Evolutionary conservation across 2,797 vertebrate genomes (phyloP).

Genomic region (Sebastes alutus): DNA sequence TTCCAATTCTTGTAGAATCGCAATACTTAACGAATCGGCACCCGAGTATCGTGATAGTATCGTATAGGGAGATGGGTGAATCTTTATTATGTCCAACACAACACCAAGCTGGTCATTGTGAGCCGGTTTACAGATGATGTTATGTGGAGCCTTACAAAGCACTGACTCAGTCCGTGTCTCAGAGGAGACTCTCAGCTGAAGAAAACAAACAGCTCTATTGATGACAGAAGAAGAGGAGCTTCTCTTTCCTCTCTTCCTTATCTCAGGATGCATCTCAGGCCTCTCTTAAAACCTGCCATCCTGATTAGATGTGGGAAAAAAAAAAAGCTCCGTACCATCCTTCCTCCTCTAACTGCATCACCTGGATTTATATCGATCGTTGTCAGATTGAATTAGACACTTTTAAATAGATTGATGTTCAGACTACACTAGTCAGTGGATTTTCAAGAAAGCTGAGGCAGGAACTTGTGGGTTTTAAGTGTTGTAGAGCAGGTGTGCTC

Average conservation of each 20-base stretch:
- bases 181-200: conserved; percentile 5
- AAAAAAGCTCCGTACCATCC: conserved; percentile 33
- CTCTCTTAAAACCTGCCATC: conserved; percentile 56
- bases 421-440: not conserved
- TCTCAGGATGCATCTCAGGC: conserved; percentile 62
- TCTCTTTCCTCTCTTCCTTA: conserved; percentile 30
- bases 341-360: conserved; percentile 59
- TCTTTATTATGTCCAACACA: not conserved
- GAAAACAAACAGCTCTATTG: conserved; percentile 44
- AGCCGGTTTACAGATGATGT: not conserved
- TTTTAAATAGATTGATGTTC: conserved; percentile 2
- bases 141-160: not conserved
- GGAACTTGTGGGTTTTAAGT: not conserved
- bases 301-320: conserved; percentile 65
- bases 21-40: too few species aligned
- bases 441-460: not conserved
- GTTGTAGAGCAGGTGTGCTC: not conserved
- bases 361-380: conserved; percentile 30
- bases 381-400: conserved; percentile 32
- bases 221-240: conserved; percentile 30
- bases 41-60: too few species aligned
- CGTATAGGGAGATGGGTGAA: too few species aligned
- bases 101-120: not conserved
- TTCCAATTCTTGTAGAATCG: too few species aligned
- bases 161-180: not conserved